These are phyloP conservation scores for Coranthus polyacanthus DNA, from an alignment of 2,797 vertebrate genomes.

Conservation along the genomic window DNA sequence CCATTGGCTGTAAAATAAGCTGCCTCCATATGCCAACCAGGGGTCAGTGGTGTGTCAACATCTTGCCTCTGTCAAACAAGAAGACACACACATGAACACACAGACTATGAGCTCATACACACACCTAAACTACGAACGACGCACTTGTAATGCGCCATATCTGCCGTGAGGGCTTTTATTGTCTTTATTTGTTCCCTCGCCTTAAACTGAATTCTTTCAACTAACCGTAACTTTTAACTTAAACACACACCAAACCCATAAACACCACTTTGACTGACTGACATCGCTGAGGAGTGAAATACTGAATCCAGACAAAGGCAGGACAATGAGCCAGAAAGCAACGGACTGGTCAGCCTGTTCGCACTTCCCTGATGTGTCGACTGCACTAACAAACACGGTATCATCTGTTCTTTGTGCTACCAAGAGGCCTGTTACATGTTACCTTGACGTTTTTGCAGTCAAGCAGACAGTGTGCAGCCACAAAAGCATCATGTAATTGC, in stretches of 20 bases:
- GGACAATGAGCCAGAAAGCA: conserved; percentile 3
- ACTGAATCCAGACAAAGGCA: conserved; percentile 11
- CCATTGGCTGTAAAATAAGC: conserved; percentile 65
- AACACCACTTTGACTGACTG: conserved; percentile 42
- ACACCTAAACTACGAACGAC: neutral
- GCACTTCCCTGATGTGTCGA: too few species aligned
- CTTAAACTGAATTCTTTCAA: conserved; percentile 34
- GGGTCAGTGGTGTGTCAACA: conserved; percentile 66
- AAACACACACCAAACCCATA: conserved; percentile 46
- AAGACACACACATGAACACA: conserved; percentile 23
- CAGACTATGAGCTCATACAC: conserved; percentile 1
- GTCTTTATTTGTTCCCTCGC: conserved; percentile 10
- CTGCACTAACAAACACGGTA: too few species aligned
- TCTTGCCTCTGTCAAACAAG: conserved; percentile 55
- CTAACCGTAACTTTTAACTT: conserved; percentile 51
- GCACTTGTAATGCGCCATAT: conserved; percentile 18
- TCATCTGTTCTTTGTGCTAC: too few species aligned
- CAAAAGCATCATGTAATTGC: too few species aligned
- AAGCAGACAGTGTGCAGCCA: too few species aligned
- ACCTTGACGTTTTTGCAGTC: too few species aligned
- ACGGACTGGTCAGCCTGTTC: neutral
- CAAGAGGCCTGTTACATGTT: too few species aligned
- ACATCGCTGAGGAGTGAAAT: conserved; percentile 20
- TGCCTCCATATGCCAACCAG: conserved; percentile 58
- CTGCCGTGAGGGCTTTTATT: conserved; percentile 16